These are phyloP conservation scores for Muraenolepis orangiensis DNA, from an alignment of 2,797 vertebrate genomes.

Conservation along the genomic window DNA sequence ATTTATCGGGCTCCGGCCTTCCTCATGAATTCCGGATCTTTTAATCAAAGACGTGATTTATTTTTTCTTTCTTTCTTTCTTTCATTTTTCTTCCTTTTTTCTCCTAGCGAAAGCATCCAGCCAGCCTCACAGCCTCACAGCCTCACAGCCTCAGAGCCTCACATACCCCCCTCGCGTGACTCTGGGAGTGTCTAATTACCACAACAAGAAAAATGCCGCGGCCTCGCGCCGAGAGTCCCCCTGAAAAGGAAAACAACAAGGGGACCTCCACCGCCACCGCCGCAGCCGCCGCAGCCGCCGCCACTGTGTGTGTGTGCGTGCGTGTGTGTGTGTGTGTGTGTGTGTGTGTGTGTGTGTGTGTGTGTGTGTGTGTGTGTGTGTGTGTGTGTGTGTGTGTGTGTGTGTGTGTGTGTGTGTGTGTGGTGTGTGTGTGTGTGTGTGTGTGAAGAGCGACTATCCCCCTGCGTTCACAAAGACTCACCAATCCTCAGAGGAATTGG, in stretches of 20 bases:
- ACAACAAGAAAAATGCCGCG: conserved; percentile 63
- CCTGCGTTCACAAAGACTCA: not conserved
- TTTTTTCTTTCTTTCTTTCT: not conserved
- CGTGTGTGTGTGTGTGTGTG: too few species aligned
- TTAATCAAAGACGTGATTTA: conserved; percentile 73
- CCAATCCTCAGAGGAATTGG: not conserved
- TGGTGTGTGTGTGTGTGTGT: too few species aligned
- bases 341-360: not conserved
- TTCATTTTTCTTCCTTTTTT: not conserved
- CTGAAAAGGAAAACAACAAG: conserved; percentile 53
- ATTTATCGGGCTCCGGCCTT: conserved; percentile 62
- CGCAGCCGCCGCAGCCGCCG: conserved; percentile 47
- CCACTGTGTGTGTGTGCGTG: conserved; percentile 13
- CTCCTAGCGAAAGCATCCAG: conserved; percentile 57
- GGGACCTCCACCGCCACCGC: conserved; percentile 48
- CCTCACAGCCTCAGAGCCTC: too few species aligned
- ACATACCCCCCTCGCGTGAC: conserved; percentile 35
- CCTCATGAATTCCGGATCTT: conserved; percentile 62
- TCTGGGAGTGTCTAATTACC: conserved; percentile 74
- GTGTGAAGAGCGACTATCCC: not conserved
- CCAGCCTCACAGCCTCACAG: conserved; percentile 59
- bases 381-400: not conserved
- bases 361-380: not conserved
- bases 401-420: too few species aligned
- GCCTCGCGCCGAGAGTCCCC: conserved; percentile 40